Evolutionary conservation across 2,888 invertebrate genomes (phyloP), one percentile per base, ranked within the genome.

Genomic region (Panzeria rudis): DNA sequence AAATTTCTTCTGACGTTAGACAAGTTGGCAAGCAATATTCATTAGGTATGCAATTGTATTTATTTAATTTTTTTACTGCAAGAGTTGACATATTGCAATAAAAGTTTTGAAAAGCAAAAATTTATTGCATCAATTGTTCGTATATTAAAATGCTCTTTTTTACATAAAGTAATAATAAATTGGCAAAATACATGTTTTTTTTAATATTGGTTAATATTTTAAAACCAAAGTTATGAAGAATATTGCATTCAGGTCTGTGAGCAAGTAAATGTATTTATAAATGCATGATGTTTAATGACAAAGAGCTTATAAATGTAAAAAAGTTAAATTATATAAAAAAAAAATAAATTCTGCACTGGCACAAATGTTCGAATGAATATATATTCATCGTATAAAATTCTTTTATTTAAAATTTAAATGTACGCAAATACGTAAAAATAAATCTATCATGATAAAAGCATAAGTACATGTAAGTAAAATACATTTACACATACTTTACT

Each of bases 371-470:
- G 6, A 47, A 64, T 44, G 32, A 41, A 75, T 75, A n/a, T 15
- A 52, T 35, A 35, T 35, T 35, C 35, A 38, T 50, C 11, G 5
- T 7, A 41, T n/a, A 41, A 25, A 54, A 64, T 25, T 23, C 20
- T 52, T 78, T 6, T 38, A n/a, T 25, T 44, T 20, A 23, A 25
- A 64, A 1, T 29, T 25, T 20, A 50, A 52, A 44, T 54, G 23
- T 11, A 25, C 52, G 17, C 17, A 41, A 20, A 35, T 23, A 62
- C 41, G 47, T 17, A 50, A 20, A 66, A 59, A 80, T 29, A 73
- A 73, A 50, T 80, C 50, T 50, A 29, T 66, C 59, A 47, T 72
- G 50, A 73, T 72, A 72, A 79, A 78, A 35, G 25, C 47, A 20
- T 38, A 20, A 79, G 44, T 38, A 29, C 8, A n/a, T 20, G 23